Evolutionary conservation across 2,888 invertebrate genomes (phyloP).

Genomic region (Podotricha telesiphe): DNA sequence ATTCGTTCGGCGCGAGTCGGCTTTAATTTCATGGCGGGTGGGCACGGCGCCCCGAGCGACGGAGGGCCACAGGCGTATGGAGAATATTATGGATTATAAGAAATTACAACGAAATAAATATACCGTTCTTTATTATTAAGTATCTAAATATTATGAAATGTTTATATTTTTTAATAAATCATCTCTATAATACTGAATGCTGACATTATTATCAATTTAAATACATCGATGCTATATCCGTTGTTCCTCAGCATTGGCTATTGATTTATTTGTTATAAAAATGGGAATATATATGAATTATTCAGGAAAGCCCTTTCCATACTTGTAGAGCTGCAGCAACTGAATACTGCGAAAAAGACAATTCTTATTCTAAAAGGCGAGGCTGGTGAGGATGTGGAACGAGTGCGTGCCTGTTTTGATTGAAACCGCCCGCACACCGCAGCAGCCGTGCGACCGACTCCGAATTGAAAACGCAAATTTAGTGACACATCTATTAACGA

Average conservation of each 20-base stretch:
- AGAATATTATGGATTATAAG: slow-evolving; percentile 47
- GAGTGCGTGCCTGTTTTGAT: slow-evolving; percentile 82
- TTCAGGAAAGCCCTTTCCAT: slow-evolving; percentile 57
- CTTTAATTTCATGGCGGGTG: slow-evolving; percentile 84
- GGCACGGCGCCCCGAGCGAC: slow-evolving; percentile 75
- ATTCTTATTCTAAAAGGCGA: slow-evolving; percentile 83
- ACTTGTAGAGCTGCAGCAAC: slow-evolving; percentile 58
- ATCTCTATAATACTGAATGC: not conserved
- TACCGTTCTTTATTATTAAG: not conserved
- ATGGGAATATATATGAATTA: not conserved
- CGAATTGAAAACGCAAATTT: slow-evolving; percentile 82
- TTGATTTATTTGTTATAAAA: not conserved
- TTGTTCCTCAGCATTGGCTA: not conserved
- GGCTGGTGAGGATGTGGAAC: slow-evolving; percentile 77
- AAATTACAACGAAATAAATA: not conserved
- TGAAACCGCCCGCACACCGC: slow-evolving; percentile 66
- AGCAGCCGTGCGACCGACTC: slow-evolving; percentile 56
- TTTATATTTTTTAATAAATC: not conserved
- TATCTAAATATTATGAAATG: not conserved
- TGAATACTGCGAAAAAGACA: slow-evolving; percentile 80
- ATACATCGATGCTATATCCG: not conserved
- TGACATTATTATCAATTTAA: not conserved
- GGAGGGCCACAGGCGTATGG: slow-evolving; percentile 62
- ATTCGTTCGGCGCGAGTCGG: slow-evolving; percentile 83
- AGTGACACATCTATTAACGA: slow-evolving; percentile 81